A percentile compares a stretch with the other conserved stretches of the same genome.
Conservation (phyloP, 2,113 vertebrate species). For the Paratilapia polleni region DNA sequence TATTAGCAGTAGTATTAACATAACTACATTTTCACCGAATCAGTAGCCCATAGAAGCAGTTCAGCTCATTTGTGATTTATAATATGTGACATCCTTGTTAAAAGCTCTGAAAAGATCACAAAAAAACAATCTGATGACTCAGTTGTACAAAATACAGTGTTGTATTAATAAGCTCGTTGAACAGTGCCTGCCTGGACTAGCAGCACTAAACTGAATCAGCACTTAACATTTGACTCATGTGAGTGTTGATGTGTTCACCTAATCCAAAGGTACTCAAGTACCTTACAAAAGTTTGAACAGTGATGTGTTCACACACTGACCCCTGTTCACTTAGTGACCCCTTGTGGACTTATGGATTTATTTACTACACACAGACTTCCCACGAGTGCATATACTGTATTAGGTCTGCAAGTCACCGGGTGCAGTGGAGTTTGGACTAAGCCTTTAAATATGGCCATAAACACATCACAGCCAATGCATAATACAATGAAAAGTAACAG, state of each 20-base stretch:
- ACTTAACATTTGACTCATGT: background rate
- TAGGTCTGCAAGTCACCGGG: background rate
- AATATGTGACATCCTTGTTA: background rate
- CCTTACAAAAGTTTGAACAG: background rate
- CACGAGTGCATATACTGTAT: background rate
- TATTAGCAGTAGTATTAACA: background rate
- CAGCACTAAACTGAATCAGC: background rate
- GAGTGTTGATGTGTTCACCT: background rate
- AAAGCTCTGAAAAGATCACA: background rate
- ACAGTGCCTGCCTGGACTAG: background rate
- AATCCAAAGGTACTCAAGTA: background rate
- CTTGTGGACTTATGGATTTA: background rate
- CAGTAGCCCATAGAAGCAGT: background rate
- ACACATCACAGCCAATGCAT: background rate
- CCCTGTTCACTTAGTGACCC: background rate
- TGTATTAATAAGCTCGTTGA: background rate
- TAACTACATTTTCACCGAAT: background rate
- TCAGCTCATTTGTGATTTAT: background rate
- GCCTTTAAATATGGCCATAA: slow-evolving; percentile 2
- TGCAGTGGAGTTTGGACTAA: background rate
- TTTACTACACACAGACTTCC: background rate
- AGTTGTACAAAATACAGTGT: background rate
- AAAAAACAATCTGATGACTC: background rate
- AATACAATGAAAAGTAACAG: background rate
- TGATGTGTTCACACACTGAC: background rate